Base-by-base conservation (phyloP, 1,140 invertebrate genomes). In the Aricia agestis region DNA sequence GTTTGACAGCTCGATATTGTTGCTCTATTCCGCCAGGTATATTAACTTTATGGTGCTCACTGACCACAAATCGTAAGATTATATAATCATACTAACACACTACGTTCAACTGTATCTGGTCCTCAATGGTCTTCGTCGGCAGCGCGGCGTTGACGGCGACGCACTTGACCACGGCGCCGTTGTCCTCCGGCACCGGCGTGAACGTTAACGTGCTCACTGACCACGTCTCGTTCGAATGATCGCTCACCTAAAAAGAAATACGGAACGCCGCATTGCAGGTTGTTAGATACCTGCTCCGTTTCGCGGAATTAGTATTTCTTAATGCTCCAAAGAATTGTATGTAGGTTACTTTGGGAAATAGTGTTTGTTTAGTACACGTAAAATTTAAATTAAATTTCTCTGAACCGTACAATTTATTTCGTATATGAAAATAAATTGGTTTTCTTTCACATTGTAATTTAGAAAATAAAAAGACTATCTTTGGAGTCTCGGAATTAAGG, bases 151-250 rank as follows among this genome's bases (percentile, higher is more conserved):
- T 98, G 76, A 95, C 94, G 1, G 96, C 97, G 58, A 95, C 94
- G 84, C 97, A 98, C 80, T 96, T 97, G 32, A 98, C 93, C 58
- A 93, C 92, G 31, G 95, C 95, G 1, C 95, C 94, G 80, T 97
- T 95, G 87, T 98, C 97, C 68, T 95, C 94, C 7, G 96, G 95
- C 57, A 93, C 91, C 5, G 97, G 97, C 36, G 94, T 94, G 87
- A 98, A 97, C 66, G 94, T 94, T 72, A 98, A 90, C 18, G 94
- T 95, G 82, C 96, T 98, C n/a, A 94, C 92, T 61, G 97, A 95
- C 77, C 94, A 92, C 1, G 93, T 94, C 63, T 94, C 94, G 84
- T 95, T 95, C 17, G 92, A 92, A 66, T 92, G 91, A 72, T 95
- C 93, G 67, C 92, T 92, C 69, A 95, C 89, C 95, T 96, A 68